Evolutionary conservation across 2,113 vertebrate genomes (phyloP).

Genomic region (Puntigrus tetrazona): DNA sequence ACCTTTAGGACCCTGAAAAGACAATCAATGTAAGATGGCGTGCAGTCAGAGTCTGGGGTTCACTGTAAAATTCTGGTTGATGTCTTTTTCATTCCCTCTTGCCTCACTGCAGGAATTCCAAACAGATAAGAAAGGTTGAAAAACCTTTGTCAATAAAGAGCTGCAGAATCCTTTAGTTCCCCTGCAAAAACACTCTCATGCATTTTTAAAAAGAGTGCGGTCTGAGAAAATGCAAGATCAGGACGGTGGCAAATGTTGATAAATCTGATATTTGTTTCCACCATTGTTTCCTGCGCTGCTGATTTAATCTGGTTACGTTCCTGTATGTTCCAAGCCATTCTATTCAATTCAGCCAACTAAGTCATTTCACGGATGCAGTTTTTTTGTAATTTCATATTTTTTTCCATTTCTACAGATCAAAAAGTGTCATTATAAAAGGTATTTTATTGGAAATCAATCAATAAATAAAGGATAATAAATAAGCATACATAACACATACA

Average conservation of each 20-base stretch:
- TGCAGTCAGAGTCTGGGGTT: not conserved
- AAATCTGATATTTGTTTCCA: not conserved
- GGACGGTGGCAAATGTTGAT: not conserved
- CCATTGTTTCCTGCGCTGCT: not conserved
- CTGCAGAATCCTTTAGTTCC: slow-evolving; percentile 78
- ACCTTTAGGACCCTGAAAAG: slow-evolving; percentile 77
- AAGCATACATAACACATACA: too few relatives aligned
- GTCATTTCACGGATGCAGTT: too few relatives aligned
- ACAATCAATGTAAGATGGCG: slow-evolving; percentile 1
- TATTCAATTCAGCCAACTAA: not conserved
- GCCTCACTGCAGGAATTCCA: slow-evolving; percentile 87
- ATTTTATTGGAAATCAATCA: not conserved
- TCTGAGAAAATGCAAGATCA: not conserved
- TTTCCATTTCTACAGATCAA: too few relatives aligned
- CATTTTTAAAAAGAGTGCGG: not conserved
- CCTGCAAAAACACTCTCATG: slow-evolving; percentile 49
- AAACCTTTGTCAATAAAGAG: not conserved
- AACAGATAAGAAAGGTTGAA: slow-evolving; percentile 69
- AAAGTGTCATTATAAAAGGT: too few relatives aligned
- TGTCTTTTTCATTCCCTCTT: slow-evolving; percentile 83
- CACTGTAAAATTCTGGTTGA: not conserved
- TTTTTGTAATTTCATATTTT: too few relatives aligned
- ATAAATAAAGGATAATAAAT: too few relatives aligned
- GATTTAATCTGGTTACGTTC: not conserved
- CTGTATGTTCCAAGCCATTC: not conserved